These are phyloP conservation scores for Drosophila pandora DNA, from an alignment of 1,140 invertebrate genomes.

Conservation along the genomic window DNA sequence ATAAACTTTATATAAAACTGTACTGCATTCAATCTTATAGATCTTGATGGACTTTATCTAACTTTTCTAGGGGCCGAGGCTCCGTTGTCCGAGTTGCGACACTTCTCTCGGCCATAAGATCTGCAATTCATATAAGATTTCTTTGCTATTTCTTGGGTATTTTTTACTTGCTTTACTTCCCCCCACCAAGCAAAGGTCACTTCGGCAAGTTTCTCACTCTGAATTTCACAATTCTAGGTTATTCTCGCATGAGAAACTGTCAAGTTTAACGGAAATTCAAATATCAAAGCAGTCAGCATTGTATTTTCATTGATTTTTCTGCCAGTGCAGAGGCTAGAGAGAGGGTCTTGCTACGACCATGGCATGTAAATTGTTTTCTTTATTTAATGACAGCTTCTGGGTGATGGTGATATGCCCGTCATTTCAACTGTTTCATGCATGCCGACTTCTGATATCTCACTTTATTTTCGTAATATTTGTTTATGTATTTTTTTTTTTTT, in stretches of 20 bases:
- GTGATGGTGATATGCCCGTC: neutral
- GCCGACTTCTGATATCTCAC: slow-evolving; percentile 15
- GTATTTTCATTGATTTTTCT: too few relatives aligned
- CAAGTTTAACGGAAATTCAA: slow-evolving; percentile 13
- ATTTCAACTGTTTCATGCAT: neutral
- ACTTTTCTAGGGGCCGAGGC: slow-evolving; percentile 10
- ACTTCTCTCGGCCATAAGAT: slow-evolving; percentile 28
- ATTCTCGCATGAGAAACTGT: neutral
- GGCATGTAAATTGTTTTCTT: slow-evolving; percentile 16
- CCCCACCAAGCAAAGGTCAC: slow-evolving; percentile 22
- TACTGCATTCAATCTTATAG: neutral
- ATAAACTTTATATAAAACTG: neutral
- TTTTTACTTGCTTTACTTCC: neutral
- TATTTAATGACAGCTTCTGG: slow-evolving; percentile 4
- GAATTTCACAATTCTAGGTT: slow-evolving; percentile 2
- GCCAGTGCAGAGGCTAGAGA: too few relatives aligned
- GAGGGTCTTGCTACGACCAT: neutral
- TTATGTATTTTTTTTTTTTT: slow-evolving; percentile 8
- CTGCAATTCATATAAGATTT: slow-evolving; percentile 36
- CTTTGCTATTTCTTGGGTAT: neutral
- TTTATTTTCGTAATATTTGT: slow-evolving; percentile 15
- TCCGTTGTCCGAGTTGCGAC: slow-evolving; percentile 38
- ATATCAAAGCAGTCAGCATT: too few relatives aligned
- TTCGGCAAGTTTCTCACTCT: neutral
- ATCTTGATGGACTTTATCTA: slow-evolving; percentile 23